Evolutionary conservation across 2,113 vertebrate genomes (phyloP), one percentile per base, ranked within the genome.

Genomic region (Tiliqua scincoides): DNA sequence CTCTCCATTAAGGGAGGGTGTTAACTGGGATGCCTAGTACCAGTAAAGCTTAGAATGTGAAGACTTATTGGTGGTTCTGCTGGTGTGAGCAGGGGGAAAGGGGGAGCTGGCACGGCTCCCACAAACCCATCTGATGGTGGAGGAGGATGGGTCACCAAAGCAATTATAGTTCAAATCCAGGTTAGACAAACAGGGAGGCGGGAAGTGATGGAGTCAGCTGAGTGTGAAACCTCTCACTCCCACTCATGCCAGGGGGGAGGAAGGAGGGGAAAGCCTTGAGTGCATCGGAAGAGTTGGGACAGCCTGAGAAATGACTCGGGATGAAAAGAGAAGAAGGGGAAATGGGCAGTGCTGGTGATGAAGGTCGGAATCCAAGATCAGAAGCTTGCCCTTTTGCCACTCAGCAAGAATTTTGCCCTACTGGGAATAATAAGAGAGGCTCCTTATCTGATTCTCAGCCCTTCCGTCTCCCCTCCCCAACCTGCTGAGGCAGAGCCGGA

Each of bases 81-180:
- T 76, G 25, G 48, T 71, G 6, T 37, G 63, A 74, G 43, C 43
- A 25, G 73, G 6, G 73, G 43, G 30, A 25, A 67, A 52, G 74
- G 30, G 80, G 52, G 12, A 30, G 30, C 15, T 40, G 30, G 30
- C 23, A 9, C 6, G 67, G 57, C 40, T 79, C 86, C 81, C 75
- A 72, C 40, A 37, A 15, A 3, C 43, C 37, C 30, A 57, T 65
- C 63, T 54, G 27, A 63, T 54, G 81, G 11, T 52, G 10, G 70
- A 74, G 68, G 85, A 86, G 81, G 81, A 86, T 81, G 81, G 67
- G 75, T 88, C 86, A 78, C 81, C 65, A 71, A 78, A 78, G 74
- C 80, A 83, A 78, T 87, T 83, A 83, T 79, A 79, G 86, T 88
- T 88, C 86, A 88, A 88, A 88, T 88, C 74, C 86, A 79, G 86